Conservation (phyloP, 2,888 invertebrate genomes). For the Ernsta delagoae region DNA sequence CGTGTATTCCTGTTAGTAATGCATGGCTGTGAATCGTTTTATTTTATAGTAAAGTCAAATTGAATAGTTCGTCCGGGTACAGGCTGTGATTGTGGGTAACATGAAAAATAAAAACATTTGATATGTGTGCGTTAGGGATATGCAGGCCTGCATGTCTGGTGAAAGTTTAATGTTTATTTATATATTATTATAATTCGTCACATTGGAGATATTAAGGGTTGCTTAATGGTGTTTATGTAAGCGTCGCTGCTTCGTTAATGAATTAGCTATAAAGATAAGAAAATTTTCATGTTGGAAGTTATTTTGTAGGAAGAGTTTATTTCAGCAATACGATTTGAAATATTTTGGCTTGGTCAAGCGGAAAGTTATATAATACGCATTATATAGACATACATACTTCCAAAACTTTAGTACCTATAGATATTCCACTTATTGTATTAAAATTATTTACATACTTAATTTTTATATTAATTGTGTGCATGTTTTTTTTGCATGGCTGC, state of each 20-base stretch:
- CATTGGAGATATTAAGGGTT: not conserved
- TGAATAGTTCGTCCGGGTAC: too few species aligned
- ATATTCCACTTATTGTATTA: not conserved
- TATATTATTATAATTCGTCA: not conserved
- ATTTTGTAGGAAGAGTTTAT: too few species aligned
- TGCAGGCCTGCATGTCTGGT: not conserved
- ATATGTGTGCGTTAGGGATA: too few species aligned
- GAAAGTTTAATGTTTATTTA: not conserved
- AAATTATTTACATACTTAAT: not conserved
- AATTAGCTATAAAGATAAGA: not conserved
- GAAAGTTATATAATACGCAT: not conserved
- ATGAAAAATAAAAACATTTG: too few species aligned
- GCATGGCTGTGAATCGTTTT: too few species aligned
- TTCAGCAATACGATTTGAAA: not conserved
- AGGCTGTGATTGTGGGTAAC: too few species aligned
- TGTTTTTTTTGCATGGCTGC: constrained; percentile 83
- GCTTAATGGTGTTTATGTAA: not conserved
- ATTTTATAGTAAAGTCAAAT: too few species aligned
- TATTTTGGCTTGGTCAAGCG: not conserved
- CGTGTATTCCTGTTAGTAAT: too few species aligned
- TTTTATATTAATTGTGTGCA: constrained; percentile 51
- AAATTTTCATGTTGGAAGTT: too few species aligned
- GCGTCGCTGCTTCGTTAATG: not conserved
- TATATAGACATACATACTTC: too few species aligned
- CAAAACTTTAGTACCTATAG: not conserved